Evolutionary conservation across 2,113 vertebrate species (phyloP), one percentile per base, ranked within the genome.

Genomic region (Vanacampus margaritifer): DNA sequence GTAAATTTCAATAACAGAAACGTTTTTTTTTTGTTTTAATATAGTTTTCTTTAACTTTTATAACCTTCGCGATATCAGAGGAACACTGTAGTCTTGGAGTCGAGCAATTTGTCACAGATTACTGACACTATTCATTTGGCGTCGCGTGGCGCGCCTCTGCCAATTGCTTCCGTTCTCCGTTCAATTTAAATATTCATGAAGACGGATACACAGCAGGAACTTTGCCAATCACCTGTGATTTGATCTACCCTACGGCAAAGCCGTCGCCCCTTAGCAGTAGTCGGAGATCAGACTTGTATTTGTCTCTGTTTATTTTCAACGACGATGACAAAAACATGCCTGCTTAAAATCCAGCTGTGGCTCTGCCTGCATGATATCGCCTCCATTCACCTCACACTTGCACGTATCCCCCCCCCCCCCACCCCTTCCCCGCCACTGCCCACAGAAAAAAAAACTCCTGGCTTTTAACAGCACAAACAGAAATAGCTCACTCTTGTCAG

Each of bases 401-500:
- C 41, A 57, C 11, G 37, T 41, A 24, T 43, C 28, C 48, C 65
- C 60, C 0, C 10, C 50, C 50, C 3, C 13, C 53, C 46, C n/a
- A 11, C 68, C 37, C n/a, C n/a, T n/a, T n/a, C n/a, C 28, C 28
- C 2, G 28, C 28, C 28, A 2, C 28, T 32, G 28, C 28, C 28
- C 28, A 2, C 28, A 32, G 28, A 4, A 32, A 32, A 32, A 32
- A 4, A 32, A 32, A 32, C 71, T 67, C 8, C 36, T 32, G 54
- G 69, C 61, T 48, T 74, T 79, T 67, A 73, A 64, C 65, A 71
- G 66, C 72, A 35, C 46, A 66, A 75, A 57, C 64, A 76, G 74
- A 86, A 88, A 85, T 85, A 85, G 76, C 82, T 58, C 65, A 2
- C 67, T 58, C 68, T 76, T 36, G 68, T 78, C 78, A 76, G 14